A percentile compares a stretch with the other conserved stretches of the same genome.
Conservation (phyloP, 2,113 vertebrate species). For the Austrofundulus limnaeus region DNA sequence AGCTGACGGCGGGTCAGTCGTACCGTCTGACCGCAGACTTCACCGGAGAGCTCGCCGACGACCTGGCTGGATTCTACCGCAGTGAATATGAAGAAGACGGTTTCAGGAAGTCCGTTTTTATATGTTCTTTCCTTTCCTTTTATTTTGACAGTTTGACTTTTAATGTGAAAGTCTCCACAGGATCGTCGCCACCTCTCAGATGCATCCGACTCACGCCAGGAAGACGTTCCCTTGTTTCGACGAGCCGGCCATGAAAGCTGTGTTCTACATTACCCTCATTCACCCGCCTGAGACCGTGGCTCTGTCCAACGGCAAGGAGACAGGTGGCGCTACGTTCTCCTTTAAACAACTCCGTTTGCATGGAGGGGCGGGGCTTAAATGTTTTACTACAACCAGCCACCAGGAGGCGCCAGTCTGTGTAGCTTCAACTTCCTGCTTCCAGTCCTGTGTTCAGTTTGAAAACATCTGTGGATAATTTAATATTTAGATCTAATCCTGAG, state of each 20-base stretch:
- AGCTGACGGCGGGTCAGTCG: slow-evolving; percentile 39
- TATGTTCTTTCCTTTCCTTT: neutral
- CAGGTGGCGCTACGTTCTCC: too few relatives aligned
- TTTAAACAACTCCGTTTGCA: neutral
- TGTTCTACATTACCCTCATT: slow-evolving; percentile 82
- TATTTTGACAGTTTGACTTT: neutral
- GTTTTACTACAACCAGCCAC: too few relatives aligned
- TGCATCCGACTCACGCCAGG: slow-evolving; percentile 86
- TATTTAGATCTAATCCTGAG: too few relatives aligned
- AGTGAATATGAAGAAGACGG: slow-evolving; percentile 82
- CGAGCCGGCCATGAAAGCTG: slow-evolving; percentile 88
- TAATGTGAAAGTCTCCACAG: slow-evolving; percentile 62
- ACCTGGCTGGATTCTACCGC: slow-evolving; percentile 89
- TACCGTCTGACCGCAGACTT: slow-evolving; percentile 81
- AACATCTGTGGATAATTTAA: too few relatives aligned
- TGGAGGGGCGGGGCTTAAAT: too few relatives aligned
- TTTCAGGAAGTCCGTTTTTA: slow-evolving; percentile 71
- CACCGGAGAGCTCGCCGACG: slow-evolving; percentile 84
- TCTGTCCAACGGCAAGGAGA: slow-evolving; percentile 84
- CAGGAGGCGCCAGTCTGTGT: too few relatives aligned
- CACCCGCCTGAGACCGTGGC: slow-evolving; percentile 62
- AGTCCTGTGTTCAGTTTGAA: too few relatives aligned
- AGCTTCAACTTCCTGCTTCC: too few relatives aligned
- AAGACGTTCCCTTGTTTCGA: slow-evolving; percentile 94
- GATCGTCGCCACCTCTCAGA: slow-evolving; percentile 88